phyloP scores from a whole-genome alignment of 2,797 vertebrate species.

The Gephyroberyx darwinii region DNA sequence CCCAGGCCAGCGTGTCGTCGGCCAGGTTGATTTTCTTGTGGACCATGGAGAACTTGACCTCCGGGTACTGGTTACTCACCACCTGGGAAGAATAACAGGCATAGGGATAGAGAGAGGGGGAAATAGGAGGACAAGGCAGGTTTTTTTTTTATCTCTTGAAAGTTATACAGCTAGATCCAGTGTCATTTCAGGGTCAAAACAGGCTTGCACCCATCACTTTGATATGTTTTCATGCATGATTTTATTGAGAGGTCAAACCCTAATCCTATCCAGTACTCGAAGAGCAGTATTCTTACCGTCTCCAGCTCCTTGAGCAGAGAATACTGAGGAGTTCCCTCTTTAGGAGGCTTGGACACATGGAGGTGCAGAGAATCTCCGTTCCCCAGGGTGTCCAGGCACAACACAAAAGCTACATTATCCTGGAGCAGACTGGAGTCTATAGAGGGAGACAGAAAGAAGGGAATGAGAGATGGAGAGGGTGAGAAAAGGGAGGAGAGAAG shows the following conservation, averaged over 20 bases:
- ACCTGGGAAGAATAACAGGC: slow-evolving; percentile 77
- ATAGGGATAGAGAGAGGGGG: neutral
- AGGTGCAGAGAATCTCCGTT: slow-evolving; percentile 88
- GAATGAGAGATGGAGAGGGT: neutral
- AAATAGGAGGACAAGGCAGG: neutral
- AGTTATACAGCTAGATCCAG: no score
- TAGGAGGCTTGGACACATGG: slow-evolving; percentile 96
- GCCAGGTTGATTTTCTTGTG: slow-evolving; percentile 99
- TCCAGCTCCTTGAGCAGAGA: slow-evolving; percentile 92
- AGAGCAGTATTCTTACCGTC: slow-evolving; percentile 74
- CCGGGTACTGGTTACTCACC: slow-evolving; percentile 86
- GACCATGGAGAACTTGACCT: slow-evolving; percentile 96
- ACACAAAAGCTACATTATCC: slow-evolving; percentile 97
- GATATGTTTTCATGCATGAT: no score
- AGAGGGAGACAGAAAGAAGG: neutral
- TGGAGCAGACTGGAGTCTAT: slow-evolving; percentile 96
- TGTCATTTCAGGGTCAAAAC: neutral
- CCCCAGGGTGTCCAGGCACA: slow-evolving; percentile 96
- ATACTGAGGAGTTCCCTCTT: slow-evolving; percentile 92
- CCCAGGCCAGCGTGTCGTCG: slow-evolving; percentile 97
- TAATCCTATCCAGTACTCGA: no score
- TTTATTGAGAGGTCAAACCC: no score
- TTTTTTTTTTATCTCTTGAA: neutral
- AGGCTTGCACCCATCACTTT: no score
- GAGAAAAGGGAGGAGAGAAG: neutral